Evolutionary conservation across 2,888 invertebrate genomes (phyloP), one percentile per base, ranked within the genome.

Genomic region (Rotaria macrura): DNA sequence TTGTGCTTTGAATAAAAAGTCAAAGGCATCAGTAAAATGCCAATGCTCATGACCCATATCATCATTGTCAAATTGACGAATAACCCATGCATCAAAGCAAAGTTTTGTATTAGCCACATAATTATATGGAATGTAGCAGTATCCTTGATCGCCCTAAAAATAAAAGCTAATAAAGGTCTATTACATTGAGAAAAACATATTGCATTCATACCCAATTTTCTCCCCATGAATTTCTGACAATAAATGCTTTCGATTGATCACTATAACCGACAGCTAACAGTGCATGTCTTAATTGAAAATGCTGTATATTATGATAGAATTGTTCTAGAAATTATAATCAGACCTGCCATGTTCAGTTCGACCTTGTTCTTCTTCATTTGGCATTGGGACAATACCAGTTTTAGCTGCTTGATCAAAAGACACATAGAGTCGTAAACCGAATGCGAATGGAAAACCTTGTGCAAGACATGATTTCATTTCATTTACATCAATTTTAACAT

Each of bases 401-500:
- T 57, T 25, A 3, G 57, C 14, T 20, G 57, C 57, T 57, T 57
- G 7, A 29, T 57, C 57, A 57, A 57, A 57, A n/a, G 57, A 57
- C 9, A 6, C 25, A 57, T 12, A 25, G 2, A 57, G 14, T n/a
- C 14, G 7, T n/a, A 57, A 57, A 57, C 57, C 57, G 14, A 57
- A 57, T 29, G 57, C 57, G n/a, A 57, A 57, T n/a, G 57, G 57
- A n/a, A 57, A 57, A 10, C 57, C 57, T 57, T 57, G 57, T 29
- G 57, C 57, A 57, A 57, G 57, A 29, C 57, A 57, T 57, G 57
- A 57, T n/a, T 57, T 57, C 57, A 57, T 57, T 57, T 57, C 57
- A 10, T 17, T n/a, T 29, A 57, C 10, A 57, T 57, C 57, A 57
- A 57, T 57, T 25, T 57, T 25, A 57, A 57, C 29, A 12, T 25